A percentile compares a stretch with the other conserved stretches of the same genome.
phyloP scores from a whole-genome alignment of 2,888 invertebrate genomes.

The Icerya purchasi region DNA sequence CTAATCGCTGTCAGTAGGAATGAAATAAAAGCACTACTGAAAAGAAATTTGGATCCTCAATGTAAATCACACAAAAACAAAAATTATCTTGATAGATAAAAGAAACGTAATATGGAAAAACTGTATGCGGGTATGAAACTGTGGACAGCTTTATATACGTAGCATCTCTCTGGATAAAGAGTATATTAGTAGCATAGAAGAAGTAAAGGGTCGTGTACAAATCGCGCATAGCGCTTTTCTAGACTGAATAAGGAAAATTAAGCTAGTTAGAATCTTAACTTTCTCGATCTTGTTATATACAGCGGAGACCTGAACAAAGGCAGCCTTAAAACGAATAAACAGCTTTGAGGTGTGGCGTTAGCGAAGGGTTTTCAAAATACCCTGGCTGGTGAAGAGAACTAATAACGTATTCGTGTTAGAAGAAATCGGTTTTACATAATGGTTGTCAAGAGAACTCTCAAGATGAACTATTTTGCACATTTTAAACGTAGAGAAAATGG shows the following conservation, averaged over 20 bases:
- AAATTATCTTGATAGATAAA: no score
- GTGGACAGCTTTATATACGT: neutral
- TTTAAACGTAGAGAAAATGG: neutral
- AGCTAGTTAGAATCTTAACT: neutral
- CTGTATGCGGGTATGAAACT: neutral
- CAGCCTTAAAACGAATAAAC: neutral
- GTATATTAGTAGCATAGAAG: no score
- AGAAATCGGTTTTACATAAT: neutral
- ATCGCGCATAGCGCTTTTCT: neutral
- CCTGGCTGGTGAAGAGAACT: neutral
- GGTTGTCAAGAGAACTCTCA: neutral
- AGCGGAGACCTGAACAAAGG: neutral
- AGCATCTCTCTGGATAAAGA: neutral
- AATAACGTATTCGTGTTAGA: neutral
- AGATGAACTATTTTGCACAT: neutral
- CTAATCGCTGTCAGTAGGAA: no score
- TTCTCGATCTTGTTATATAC: no score
- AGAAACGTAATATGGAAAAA: no score
- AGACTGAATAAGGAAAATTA: neutral
- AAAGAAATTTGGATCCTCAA: no score
- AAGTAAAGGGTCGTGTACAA: neutral
- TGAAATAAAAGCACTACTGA: no score
- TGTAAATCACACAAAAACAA: no score
- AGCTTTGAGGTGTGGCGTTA: neutral
- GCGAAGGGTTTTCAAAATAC: neutral